Base-by-base conservation (phyloP, 2,888 invertebrate genomes). In the Nomada fucata region DNA sequence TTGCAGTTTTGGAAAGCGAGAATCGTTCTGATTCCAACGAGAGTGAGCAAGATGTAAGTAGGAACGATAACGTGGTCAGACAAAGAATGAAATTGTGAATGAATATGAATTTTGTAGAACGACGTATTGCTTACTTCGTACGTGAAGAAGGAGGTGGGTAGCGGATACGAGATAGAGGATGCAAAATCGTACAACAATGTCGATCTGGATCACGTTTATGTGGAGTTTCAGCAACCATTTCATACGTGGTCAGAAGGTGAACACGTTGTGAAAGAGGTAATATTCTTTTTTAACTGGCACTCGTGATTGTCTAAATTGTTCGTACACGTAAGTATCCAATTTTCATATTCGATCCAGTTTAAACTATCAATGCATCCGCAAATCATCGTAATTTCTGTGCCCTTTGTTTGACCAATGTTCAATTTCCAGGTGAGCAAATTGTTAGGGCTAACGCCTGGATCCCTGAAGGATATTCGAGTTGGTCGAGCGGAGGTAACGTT, bases 131-230 rank as follows among this genome's bases (percentile, higher is more conserved):
- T 86, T 13, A 47, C 81, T 7, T 88, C 90, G 4, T 82, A 90
- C 1, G 89, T 89, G 15, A 93, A 93, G 59, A 93, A 93, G 76
- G 89, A 90, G 76, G 36, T 86, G 18, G 67, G 67, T 65, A 50
- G 60, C 10, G 18, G 52, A 52, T 50, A 72, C 73, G 11, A 26
- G 5, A 4, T n/a, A 23, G 68, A 72, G 0, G 23, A 13, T 26
- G 15, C 71, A 52, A 84, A 76, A 20, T 83, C 72, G 18, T 91
- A 92, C 63, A 84, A 91, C n/a, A 92, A 92, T 82, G 96, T 97
- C 63, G 97, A 97, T 91, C 96, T 96, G 26, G 96, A 97, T 87
- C 97, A 96, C 91, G 96, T 97, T 2, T 97, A 97, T 93, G 96
- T 98, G 80, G 95, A 95, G 87, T 96, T 98, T 83, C 96, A 96